phyloP scores from a whole-genome alignment of 2,888 invertebrate species.

The Seladonia tumulorum region DNA sequence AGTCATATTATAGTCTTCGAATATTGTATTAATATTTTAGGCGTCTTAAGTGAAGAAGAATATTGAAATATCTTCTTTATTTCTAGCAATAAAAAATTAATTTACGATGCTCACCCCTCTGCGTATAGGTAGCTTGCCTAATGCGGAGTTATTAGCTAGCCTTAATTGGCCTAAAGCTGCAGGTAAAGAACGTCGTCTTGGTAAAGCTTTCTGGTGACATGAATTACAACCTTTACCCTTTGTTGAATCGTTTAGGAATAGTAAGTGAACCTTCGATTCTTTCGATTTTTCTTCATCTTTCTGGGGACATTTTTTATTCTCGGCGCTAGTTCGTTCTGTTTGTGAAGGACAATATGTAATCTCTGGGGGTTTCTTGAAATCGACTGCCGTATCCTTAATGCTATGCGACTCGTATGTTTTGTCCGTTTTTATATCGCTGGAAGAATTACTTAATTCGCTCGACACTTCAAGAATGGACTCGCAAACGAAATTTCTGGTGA shows the following conservation, averaged over 20 bases:
- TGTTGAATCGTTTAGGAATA: constrained; percentile 62
- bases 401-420: not conserved
- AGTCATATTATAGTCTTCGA: not conserved
- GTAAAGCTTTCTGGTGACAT: constrained; percentile 65
- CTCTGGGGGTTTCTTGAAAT: not conserved
- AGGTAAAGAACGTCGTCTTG: constrained; percentile 77
- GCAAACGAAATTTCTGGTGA: constrained; percentile 51
- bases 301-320: not conserved
- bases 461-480: constrained; percentile 68
- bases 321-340: not conserved
- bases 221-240: constrained; percentile 66
- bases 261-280: constrained; percentile 56
- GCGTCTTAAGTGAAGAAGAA: not conserved
- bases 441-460: constrained; percentile 45
- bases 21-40: not conserved
- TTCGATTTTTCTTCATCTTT: constrained; percentile 1
- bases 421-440: constrained; percentile 13
- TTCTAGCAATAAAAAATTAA: not conserved
- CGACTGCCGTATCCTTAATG: not conserved
- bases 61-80: not conserved
- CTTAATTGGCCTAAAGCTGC: constrained; percentile 71
- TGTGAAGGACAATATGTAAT: not conserved
- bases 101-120: constrained; percentile 68
- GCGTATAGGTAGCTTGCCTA: constrained; percentile 73
- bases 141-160: constrained; percentile 57